Percentiles rank a stretch among this genome's conserved stretches.
Evolutionary conservation across 2,797 vertebrate genomes (phyloP).

Genomic region (Aulostomus chinensis): DNA sequence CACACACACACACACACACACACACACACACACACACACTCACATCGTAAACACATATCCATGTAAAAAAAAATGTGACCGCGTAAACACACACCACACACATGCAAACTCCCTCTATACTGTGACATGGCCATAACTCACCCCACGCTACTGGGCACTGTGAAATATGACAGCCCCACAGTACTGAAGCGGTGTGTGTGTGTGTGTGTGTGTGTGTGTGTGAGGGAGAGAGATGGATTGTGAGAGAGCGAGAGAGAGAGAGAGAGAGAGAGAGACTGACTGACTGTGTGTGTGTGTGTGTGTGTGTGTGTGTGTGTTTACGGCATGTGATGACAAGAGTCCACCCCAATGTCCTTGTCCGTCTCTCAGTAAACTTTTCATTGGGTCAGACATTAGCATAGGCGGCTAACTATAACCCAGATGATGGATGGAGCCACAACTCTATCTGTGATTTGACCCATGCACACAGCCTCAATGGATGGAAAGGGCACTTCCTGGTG

Average conservation of each 20-base stretch:
- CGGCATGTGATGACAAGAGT: constrained; percentile 65
- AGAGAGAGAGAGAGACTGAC: background rate
- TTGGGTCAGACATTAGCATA: constrained; percentile 79
- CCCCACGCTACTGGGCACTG: constrained; percentile 67
- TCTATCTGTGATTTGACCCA: constrained; percentile 80
- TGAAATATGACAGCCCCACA: constrained; percentile 81
- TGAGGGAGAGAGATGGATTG: too few species aligned
- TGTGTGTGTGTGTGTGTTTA: constrained; percentile 53
- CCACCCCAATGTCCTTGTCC: constrained; percentile 82
- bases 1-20: constrained; percentile 22
- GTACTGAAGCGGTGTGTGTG: constrained; percentile 49
- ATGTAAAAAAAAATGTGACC: constrained; percentile 33
- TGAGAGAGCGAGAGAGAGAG: constrained; percentile 1
- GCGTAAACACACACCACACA: constrained; percentile 61
- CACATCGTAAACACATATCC: constrained; percentile 43
- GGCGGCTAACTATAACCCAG: constrained; percentile 78
- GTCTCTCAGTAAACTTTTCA: constrained; percentile 80
- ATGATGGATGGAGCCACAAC: constrained; percentile 80
- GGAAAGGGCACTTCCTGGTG: constrained; percentile 79
- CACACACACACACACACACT: constrained; percentile 27
- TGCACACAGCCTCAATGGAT: constrained; percentile 72
- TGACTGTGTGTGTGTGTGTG: constrained; percentile 12
- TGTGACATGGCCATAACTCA: constrained; percentile 83
- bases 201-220: constrained; percentile 20
- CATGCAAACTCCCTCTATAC: constrained; percentile 56